These are phyloP conservation scores for Zaprionus taronus DNA, from an alignment of 1,140 invertebrate genomes.

Conservation along the genomic window DNA sequence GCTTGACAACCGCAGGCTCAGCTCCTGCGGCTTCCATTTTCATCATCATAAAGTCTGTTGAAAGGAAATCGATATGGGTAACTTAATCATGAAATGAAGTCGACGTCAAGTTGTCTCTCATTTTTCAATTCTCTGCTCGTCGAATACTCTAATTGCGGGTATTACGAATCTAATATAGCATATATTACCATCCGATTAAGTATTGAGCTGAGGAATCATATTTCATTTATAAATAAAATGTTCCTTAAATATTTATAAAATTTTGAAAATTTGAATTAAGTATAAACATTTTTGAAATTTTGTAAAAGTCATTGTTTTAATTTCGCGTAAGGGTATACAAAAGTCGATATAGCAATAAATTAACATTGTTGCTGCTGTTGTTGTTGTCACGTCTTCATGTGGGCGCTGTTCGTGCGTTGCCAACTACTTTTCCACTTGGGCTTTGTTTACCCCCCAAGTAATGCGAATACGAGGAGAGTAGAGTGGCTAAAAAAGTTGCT, in stretches of 20 bases:
- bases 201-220: too few relatives aligned
- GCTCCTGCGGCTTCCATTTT: constrained; percentile 70
- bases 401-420: constrained; percentile 47
- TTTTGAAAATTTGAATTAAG: too few relatives aligned
- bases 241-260: too few relatives aligned
- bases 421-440: constrained; percentile 60
- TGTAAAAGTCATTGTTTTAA: neutral
- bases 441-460: constrained; percentile 66
- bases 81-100: constrained; percentile 81
- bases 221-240: too few relatives aligned
- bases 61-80: constrained; percentile 77
- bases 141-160: neutral
- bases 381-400: constrained; percentile 29
- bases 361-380: neutral
- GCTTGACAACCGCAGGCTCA: constrained; percentile 70
- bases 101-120: constrained; percentile 74
- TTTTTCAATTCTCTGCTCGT: constrained; percentile 65
- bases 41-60: constrained; percentile 76
- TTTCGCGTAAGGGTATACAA: neutral
- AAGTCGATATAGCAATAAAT: neutral
- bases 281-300: neutral
- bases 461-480: constrained; percentile 16
- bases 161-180: neutral
- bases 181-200: neutral
- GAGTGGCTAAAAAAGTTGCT: constrained; percentile 62